phyloP scores from a whole-genome alignment of 2,888 invertebrate genomes.

The Onthophagus sagittarius region DNA sequence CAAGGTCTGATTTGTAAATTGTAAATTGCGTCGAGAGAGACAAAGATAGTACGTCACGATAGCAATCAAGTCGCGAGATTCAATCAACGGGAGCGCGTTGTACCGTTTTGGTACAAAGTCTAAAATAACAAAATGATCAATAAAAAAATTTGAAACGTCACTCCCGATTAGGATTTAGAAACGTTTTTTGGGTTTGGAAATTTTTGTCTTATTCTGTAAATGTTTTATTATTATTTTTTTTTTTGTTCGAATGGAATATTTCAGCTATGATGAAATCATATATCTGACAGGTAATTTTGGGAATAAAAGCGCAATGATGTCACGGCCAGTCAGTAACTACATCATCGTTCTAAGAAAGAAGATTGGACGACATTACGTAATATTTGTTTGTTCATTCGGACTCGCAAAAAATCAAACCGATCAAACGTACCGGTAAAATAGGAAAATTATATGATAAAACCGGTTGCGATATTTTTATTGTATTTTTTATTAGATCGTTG shows the following conservation, averaged over 20 bases:
- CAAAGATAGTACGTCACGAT: neutral
- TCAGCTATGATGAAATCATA: neutral
- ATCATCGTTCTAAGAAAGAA: neutral
- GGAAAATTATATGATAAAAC: neutral
- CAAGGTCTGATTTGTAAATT: neutral
- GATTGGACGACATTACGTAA: neutral
- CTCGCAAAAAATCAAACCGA: neutral
- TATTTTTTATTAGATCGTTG: neutral
- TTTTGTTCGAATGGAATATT: neutral
- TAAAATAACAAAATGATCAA: neutral
- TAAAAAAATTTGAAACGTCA: neutral
- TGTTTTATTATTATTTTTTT: neutral
- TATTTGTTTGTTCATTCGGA: neutral
- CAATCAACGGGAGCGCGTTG: neutral
- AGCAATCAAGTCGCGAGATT: neutral
- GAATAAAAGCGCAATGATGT: neutral
- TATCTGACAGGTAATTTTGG: neutral
- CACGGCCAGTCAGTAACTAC: neutral
- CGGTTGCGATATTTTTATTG: neutral
- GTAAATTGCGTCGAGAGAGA: neutral
- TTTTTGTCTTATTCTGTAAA: neutral
- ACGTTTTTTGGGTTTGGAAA: neutral
- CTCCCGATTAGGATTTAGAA: neutral
- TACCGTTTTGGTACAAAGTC: neutral
- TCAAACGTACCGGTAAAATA: neutral